Conservation (phyloP, 1,140 invertebrate species). For the Vanessa tameamea region DNA sequence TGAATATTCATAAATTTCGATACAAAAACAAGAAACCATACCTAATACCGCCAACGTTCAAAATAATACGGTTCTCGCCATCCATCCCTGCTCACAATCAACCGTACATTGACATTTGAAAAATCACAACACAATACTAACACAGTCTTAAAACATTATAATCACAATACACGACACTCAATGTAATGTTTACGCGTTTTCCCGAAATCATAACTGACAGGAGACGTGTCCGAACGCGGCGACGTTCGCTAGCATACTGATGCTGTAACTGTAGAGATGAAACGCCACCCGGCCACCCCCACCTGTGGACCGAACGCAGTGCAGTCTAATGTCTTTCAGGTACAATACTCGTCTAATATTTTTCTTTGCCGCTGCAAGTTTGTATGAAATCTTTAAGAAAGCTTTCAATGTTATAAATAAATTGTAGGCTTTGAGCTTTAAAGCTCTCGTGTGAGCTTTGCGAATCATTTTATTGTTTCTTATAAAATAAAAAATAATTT, state of each 20-base stretch:
- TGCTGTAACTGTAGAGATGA: conserved; percentile 31
- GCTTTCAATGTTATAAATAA: too few relatives aligned
- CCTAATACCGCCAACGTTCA: conserved; percentile 96
- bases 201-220: background rate
- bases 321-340: conserved; percentile 63
- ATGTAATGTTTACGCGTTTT: conserved; percentile 35
- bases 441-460: too few relatives aligned
- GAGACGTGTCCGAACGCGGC: conserved; percentile 36
- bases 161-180: conserved; percentile 46
- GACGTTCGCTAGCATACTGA: conserved; percentile 53
- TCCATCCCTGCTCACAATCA: conserved; percentile 83
- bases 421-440: too few relatives aligned
- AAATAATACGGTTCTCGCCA: conserved; percentile 95
- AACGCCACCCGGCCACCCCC: conserved; percentile 44
- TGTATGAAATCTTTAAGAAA: too few relatives aligned
- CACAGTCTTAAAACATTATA: conserved; percentile 26
- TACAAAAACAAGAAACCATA: conserved; percentile 1
- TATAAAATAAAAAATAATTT: too few relatives aligned
- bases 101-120: conserved; percentile 45
- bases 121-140: conserved; percentile 11
- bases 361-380: background rate
- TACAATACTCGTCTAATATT: conserved; percentile 23
- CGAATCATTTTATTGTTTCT: too few relatives aligned
- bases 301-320: conserved; percentile 70
- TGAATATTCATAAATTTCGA: background rate